Conservation (phyloP, 2,113 vertebrate species). For the Crypturellus undulatus region DNA sequence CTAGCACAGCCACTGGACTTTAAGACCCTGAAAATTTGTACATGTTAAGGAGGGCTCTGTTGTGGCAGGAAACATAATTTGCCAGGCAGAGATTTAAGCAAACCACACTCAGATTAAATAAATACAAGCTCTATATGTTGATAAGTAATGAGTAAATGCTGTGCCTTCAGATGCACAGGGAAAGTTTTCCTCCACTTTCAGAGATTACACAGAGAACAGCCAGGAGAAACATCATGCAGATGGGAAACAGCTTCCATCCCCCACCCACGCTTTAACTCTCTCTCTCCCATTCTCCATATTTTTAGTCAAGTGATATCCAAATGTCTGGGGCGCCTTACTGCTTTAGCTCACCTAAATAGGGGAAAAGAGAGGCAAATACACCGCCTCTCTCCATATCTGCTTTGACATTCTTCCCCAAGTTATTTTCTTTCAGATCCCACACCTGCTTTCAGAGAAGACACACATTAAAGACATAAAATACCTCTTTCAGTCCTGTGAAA, state of each 20-base stretch:
- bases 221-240: neutral
- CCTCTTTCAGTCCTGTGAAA: conserved; percentile 45
- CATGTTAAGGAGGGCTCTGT: neutral
- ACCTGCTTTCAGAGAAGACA: neutral
- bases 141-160: neutral
- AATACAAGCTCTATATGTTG: neutral
- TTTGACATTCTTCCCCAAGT: neutral
- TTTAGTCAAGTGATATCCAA: neutral
- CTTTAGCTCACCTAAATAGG: neutral
- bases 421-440: neutral
- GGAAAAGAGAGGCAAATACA: neutral
- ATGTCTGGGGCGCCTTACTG: neutral
- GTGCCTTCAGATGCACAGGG: neutral
- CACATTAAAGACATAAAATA: conserved; percentile 27
- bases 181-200: conserved; percentile 53
- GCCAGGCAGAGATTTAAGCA: neutral
- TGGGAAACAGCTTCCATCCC: conserved; percentile 24
- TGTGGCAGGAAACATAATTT: neutral
- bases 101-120: neutral
- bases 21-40: neutral
- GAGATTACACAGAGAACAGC: neutral
- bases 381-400: neutral
- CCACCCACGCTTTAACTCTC: conserved; percentile 29
- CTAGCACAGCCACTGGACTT: neutral
- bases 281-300: neutral